These are phyloP conservation scores for Psittacula echo DNA, from an alignment of 2,797 vertebrate species.

Conservation along the genomic window DNA sequence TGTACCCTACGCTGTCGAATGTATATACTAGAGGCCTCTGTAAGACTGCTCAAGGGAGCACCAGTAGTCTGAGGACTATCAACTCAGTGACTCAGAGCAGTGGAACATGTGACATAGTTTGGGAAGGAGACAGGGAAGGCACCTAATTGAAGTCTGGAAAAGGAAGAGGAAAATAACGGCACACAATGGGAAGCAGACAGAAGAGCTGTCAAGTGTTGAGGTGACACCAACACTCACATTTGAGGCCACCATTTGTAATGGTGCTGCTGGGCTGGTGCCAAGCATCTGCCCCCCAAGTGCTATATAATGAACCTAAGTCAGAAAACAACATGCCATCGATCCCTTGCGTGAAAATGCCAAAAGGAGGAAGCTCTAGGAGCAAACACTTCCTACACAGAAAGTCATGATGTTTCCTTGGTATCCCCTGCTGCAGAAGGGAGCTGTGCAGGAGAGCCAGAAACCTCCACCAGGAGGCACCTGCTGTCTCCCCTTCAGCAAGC, in stretches of 20 bases:
- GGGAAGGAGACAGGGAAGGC: not conserved
- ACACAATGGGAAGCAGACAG: not conserved
- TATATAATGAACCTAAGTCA: rapidly evolving
- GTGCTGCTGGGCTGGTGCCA: not conserved
- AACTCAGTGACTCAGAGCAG: not conserved
- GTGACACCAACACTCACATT: not conserved
- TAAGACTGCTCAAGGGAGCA: not conserved
- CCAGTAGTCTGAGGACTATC: not conserved
- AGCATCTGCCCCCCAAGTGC: not conserved
- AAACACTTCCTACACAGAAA: not conserved
- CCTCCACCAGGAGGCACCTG: not conserved
- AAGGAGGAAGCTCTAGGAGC: not conserved
- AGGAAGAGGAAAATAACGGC: not conserved
- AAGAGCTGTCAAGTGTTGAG: not conserved
- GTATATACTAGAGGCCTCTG: not conserved
- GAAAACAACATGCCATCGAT: not conserved
- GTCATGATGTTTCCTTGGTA: not conserved
- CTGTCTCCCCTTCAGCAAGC: not conserved
- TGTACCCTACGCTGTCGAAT: not conserved
- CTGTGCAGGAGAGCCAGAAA: not conserved
- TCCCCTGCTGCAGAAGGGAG: not conserved
- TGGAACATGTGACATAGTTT: not conserved
- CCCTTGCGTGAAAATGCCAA: not conserved
- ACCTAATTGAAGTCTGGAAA: not conserved
- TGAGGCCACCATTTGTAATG: rapidly evolving